Conservation (phyloP, 2,888 invertebrate genomes). For the Hypercompe scribonia region DNA sequence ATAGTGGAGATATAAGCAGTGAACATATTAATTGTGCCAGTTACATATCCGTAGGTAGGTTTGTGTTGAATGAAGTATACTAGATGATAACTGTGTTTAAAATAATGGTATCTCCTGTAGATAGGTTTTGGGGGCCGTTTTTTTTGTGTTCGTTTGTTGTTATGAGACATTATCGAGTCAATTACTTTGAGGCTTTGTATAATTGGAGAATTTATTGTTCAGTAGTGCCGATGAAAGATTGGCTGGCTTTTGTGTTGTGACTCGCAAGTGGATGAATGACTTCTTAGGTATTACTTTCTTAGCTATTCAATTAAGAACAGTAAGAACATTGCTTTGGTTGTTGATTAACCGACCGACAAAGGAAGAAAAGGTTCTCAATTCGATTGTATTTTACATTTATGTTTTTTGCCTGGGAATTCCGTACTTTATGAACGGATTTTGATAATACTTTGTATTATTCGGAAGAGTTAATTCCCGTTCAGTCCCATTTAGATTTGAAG, state of each 20-base stretch:
- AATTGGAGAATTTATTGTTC: not conserved
- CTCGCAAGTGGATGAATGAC: not conserved
- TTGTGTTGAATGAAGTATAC: conserved; percentile 64
- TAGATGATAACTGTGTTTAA: conserved; percentile 66
- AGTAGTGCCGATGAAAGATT: not conserved
- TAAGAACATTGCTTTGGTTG: not conserved
- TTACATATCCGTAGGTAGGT: conserved; percentile 61
- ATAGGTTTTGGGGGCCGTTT: conserved; percentile 47
- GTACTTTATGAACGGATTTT: not conserved
- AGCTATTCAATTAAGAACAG: not conserved
- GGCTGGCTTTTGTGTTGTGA: not conserved
- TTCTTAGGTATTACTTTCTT: not conserved
- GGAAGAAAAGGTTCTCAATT: not conserved
- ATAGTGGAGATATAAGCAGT: conserved; percentile 75
- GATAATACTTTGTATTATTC: too few relatives aligned
- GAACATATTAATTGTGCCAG: conserved; percentile 80
- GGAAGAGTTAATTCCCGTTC: too few relatives aligned
- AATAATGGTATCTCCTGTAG: conserved; percentile 56
- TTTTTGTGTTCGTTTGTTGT: conserved; percentile 32
- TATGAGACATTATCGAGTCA: conserved; percentile 3
- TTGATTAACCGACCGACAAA: not conserved
- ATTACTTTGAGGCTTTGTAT: conserved; percentile 15
- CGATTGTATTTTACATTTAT: too few relatives aligned
- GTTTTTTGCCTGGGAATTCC: too few relatives aligned
- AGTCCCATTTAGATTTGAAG: too few relatives aligned